phyloP scores from a whole-genome alignment of 2,113 vertebrate species.

The Butastur rufipennis region DNA sequence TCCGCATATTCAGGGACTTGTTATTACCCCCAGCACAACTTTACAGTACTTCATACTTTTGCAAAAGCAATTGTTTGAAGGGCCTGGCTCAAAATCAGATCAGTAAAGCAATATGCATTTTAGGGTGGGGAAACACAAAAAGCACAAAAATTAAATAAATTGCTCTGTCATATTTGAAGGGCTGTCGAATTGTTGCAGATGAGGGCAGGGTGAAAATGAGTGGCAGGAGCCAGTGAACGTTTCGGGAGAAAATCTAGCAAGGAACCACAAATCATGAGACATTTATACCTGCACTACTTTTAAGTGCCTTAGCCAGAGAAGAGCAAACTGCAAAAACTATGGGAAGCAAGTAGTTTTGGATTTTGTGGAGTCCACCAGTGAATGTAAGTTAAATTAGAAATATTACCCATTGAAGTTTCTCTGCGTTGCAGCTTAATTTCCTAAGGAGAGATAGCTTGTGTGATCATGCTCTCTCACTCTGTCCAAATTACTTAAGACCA shows the following conservation, averaged over 20 bases:
- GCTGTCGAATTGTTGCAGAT: neutral
- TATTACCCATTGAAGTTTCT: neutral
- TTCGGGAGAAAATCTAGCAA: neutral
- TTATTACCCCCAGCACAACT: neutral
- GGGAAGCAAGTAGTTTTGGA: neutral
- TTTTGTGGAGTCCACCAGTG: neutral
- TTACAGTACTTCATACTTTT: neutral
- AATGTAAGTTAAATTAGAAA: neutral
- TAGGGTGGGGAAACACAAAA: neutral
- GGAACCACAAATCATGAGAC: neutral
- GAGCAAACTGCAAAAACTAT: neutral
- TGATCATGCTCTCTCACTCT: neutral
- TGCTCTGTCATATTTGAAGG: neutral
- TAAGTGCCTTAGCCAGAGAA: neutral
- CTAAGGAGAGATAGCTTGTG: neutral
- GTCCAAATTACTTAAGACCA: neutral
- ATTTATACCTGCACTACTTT: neutral
- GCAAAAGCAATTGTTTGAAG: neutral
- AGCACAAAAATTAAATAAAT: neutral
- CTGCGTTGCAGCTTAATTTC: neutral
- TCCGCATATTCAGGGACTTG: neutral
- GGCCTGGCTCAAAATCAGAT: neutral
- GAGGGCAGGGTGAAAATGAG: neutral
- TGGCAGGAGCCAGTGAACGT: neutral
- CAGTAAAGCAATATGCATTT: neutral